Percentiles rank a stretch among this genome's conserved stretches.
Conservation (phyloP, 2,888 invertebrate species). For the Apodemia zela region DNA sequence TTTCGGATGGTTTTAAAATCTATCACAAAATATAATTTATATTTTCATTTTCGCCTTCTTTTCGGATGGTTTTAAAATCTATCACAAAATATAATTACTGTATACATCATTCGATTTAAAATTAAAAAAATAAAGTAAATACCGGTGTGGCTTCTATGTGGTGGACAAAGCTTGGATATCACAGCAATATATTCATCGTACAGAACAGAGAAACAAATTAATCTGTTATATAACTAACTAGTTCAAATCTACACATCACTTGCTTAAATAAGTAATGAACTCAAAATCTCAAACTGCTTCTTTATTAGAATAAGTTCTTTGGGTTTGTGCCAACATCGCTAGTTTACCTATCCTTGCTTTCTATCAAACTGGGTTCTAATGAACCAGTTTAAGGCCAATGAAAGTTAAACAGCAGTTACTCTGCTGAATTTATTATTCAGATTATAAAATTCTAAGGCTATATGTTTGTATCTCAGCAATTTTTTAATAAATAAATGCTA, state of each 20-base stretch:
- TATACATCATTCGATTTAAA: background rate
- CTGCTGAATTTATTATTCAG: too few relatives aligned
- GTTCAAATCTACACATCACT: background rate
- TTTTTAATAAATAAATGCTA: too few relatives aligned
- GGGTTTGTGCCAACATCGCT: background rate
- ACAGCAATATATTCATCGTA: background rate
- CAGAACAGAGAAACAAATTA: background rate
- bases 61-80: constrained; percentile 99
- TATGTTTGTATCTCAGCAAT: too few relatives aligned
- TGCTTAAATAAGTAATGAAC: background rate
- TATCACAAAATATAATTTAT: constrained; percentile 56
- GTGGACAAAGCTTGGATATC: background rate
- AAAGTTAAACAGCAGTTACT: too few relatives aligned
- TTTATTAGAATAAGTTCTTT: background rate
- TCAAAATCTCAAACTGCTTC: background rate
- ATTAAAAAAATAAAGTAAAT: background rate
- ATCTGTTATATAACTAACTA: constrained; percentile 5
- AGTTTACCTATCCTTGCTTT: background rate
- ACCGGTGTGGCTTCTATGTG: background rate
- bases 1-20: constrained; percentile 99
- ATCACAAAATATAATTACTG: constrained; percentile 38
- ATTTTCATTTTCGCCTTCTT: constrained; percentile 93
- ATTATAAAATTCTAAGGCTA: too few relatives aligned
- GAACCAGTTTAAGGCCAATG: too few relatives aligned
- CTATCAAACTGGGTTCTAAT: too few relatives aligned